Evolutionary conservation across 2,113 vertebrate genomes (phyloP).

Genomic region (Serilophus lunatus): DNA sequence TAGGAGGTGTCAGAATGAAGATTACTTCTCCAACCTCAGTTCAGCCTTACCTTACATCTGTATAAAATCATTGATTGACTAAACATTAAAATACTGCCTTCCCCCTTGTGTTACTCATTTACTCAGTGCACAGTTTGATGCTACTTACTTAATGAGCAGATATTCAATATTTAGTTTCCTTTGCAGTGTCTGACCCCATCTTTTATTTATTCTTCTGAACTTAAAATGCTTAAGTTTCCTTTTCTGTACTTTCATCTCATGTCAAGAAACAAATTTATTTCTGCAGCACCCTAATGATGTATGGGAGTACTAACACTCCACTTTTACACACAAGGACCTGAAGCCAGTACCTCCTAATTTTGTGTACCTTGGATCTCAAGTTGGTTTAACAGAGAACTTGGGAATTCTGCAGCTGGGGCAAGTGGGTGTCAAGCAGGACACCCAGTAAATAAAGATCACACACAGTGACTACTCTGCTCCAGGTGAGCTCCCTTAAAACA

Average conservation of each 20-base stretch:
- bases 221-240: conserved; percentile 1
- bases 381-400: not conserved
- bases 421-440: not conserved
- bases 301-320: not conserved
- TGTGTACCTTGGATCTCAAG: not conserved
- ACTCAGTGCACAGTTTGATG: not conserved
- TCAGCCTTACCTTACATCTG: not conserved
- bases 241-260: not conserved
- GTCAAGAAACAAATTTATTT: conserved; percentile 12
- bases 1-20: not conserved
- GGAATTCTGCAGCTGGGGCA: not conserved
- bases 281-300: not conserved
- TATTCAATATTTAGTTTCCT: conserved; percentile 8
- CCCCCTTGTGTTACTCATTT: not conserved
- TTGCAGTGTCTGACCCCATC: not conserved
- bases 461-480: not conserved
- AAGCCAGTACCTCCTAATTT: not conserved
- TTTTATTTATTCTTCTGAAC: conserved; percentile 34
- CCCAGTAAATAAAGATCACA: not conserved
- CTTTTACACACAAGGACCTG: not conserved
- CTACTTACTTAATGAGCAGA: not conserved
- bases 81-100: not conserved
- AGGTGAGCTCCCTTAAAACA: not conserved
- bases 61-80: not conserved
- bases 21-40: not conserved